Evolutionary conservation across 2,797 vertebrate species (phyloP).

Genomic region (Streptopelia turtur): DNA sequence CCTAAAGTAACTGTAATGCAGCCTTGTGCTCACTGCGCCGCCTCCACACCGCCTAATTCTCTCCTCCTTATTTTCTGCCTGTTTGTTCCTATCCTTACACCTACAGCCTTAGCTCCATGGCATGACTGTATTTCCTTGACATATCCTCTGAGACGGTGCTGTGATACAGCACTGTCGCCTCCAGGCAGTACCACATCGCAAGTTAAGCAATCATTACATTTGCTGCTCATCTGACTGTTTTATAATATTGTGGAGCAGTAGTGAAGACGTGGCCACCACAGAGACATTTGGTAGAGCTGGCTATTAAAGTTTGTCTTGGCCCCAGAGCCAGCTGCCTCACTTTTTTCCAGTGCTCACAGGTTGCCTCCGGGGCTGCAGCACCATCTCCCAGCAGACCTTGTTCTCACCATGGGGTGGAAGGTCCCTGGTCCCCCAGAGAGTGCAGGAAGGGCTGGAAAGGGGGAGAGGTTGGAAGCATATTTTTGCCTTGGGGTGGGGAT

Average conservation of each 20-base stretch:
- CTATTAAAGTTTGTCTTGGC: neutral
- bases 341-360: rapidly evolving
- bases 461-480: neutral
- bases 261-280: rapidly evolving
- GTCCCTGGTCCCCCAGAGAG: neutral
- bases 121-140: neutral
- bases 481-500: neutral
- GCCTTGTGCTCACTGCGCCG: neutral
- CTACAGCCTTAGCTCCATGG: neutral
- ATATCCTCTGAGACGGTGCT: neutral
- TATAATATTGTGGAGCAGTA: neutral
- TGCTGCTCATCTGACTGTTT: neutral
- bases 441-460: neutral
- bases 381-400: rapidly evolving
- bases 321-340: rapidly evolving
- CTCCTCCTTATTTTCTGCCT: neutral
- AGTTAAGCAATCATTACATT: neutral
- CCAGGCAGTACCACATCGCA: neutral
- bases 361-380: neutral
- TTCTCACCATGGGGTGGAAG: too few species aligned
- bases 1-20: neutral
- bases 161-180: rapidly evolving
- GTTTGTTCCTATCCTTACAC: neutral
- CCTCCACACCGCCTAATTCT: neutral
- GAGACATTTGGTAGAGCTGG: rapidly evolving